Evolutionary conservation across 2,797 vertebrate genomes (phyloP), one percentile per base, ranked within the genome.

Genomic region (Molossus molossus): DNA sequence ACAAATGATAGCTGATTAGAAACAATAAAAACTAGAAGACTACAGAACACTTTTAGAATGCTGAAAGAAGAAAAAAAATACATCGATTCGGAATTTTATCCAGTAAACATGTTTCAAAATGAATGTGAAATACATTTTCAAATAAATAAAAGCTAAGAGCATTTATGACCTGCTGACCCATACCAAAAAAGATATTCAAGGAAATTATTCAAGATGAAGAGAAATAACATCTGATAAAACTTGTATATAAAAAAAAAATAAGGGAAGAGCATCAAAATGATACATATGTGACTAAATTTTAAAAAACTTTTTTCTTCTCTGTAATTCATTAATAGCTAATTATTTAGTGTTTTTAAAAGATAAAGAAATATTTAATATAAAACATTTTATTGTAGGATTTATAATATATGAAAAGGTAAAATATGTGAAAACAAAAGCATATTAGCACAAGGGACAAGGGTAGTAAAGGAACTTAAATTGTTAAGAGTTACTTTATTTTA

Each of bases 171-270:
- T 80, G 13, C 14, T 87, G 23, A 76, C 6, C 1, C 29, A 60
- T n/a, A 81, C 10, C 5, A 62, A 87, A 94, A 88, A 40, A 81
- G 9, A 65, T 65, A 81, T n/a, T 97, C 27, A 79, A 83, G n/a
- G 33, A 69, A 93, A 85, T 69, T 64, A 88, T 85, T 94, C 67
- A 91, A 70, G 53, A 75, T 72, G 23, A 84, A 91, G 48, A 93
- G 48, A 91, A 93, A 76, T 57, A 80, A 86, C 14, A 72, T 37
- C 9, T 37, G 6, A 45, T 67, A 50, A 95, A 94, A 72, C 6
- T 29, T 77, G 50, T 17, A 33, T 73, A 83, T 5, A 86, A 1
- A 33, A 33, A n/a, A 23, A 9, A 21, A 50, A 75, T 40, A 72
- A 91, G 76, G 14, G n/a, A 85, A 86, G 80, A 77, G 33, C 20